These are phyloP conservation scores for Deladenus siricidicola DNA, from an alignment of 2,888 invertebrate genomes.

Conservation along the genomic window DNA sequence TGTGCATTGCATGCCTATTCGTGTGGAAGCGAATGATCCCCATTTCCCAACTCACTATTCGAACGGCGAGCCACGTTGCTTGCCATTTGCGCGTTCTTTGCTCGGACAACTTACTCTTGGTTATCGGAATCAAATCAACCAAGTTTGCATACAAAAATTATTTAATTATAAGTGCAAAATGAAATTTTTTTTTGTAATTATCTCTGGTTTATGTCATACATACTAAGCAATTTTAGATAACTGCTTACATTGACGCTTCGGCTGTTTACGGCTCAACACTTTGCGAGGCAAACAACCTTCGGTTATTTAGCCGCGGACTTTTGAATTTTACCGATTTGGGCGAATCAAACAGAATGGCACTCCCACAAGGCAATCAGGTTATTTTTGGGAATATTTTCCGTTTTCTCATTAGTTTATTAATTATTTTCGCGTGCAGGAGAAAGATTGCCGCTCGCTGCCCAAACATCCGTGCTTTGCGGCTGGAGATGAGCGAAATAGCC, in stretches of 20 bases:
- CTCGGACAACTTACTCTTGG: constrained; percentile 77
- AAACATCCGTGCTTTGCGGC: constrained; percentile 47
- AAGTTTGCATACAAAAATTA: constrained; percentile 12
- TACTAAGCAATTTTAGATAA: constrained; percentile 69
- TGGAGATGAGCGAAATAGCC: constrained; percentile 48
- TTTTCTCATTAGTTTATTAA: not conserved
- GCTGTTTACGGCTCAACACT: constrained; percentile 82
- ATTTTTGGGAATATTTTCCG: not conserved
- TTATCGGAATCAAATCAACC: constrained; percentile 45
- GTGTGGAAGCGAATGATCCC: constrained; percentile 77
- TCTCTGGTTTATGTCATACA: too few relatives aligned
- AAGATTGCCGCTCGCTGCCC: constrained; percentile 47
- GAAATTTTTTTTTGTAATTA: constrained; percentile 61
- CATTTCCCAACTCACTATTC: constrained; percentile 74
- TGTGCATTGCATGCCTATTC: constrained; percentile 87
- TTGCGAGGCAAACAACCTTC: constrained; percentile 71
- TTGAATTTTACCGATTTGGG: constrained; percentile 52
- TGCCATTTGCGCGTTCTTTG: constrained; percentile 86
- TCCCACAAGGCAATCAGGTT: constrained; percentile 47
- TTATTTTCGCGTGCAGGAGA: constrained; percentile 33
- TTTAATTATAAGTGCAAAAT: constrained; percentile 3
- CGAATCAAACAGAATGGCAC: constrained; percentile 32
- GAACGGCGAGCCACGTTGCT: constrained; percentile 77
- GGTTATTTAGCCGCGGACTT: constrained; percentile 61
- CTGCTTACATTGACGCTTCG: constrained; percentile 70